Percentiles rank a stretch among this genome's conserved stretches.
phyloP scores from a whole-genome alignment of 2,888 invertebrate species.

The Lepidocyrtoides sp. region DNA sequence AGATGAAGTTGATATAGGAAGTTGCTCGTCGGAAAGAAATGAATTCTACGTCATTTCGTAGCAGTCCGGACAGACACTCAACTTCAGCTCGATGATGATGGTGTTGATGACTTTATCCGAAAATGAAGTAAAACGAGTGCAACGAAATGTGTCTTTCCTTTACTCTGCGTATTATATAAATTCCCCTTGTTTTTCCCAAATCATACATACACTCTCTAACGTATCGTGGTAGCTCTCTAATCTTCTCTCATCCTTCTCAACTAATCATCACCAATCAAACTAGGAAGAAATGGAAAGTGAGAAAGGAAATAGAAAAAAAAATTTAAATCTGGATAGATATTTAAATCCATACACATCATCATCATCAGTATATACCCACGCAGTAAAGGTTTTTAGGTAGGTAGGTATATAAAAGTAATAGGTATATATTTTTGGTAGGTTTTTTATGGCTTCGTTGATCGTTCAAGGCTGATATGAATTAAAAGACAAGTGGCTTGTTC shows the following conservation, averaged over 20 bases:
- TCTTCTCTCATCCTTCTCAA: slow-evolving; percentile 48
- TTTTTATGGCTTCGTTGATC: slow-evolving; percentile 49
- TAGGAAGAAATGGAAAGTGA: slow-evolving; percentile 12
- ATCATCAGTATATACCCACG: too few species aligned
- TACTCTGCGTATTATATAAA: slow-evolving; percentile 13
- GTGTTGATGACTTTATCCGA: slow-evolving; percentile 40
- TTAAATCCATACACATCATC: too few species aligned
- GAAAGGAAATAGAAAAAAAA: too few species aligned
- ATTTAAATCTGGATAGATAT: not conserved
- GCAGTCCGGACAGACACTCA: not conserved
- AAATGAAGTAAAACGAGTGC: not conserved
- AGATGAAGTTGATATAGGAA: slow-evolving; percentile 36
- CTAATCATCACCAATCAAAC: slow-evolving; percentile 44
- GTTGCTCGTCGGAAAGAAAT: slow-evolving; percentile 39
- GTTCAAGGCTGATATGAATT: slow-evolving; percentile 40
- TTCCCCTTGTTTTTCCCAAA: slow-evolving; percentile 49
- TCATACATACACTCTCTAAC: slow-evolving; percentile 5
- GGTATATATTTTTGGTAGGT: not conserved
- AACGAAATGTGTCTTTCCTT: slow-evolving; percentile 23
- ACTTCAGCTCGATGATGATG: not conserved
- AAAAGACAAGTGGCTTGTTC: slow-evolving; percentile 63
- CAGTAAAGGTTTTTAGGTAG: too few species aligned
- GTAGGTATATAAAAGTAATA: too few species aligned
- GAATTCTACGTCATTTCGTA: slow-evolving; percentile 3
- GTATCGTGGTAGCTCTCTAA: slow-evolving; percentile 35